Evolutionary conservation across 2,888 invertebrate species (phyloP).

Genomic region (Argyresthia goedartella): DNA sequence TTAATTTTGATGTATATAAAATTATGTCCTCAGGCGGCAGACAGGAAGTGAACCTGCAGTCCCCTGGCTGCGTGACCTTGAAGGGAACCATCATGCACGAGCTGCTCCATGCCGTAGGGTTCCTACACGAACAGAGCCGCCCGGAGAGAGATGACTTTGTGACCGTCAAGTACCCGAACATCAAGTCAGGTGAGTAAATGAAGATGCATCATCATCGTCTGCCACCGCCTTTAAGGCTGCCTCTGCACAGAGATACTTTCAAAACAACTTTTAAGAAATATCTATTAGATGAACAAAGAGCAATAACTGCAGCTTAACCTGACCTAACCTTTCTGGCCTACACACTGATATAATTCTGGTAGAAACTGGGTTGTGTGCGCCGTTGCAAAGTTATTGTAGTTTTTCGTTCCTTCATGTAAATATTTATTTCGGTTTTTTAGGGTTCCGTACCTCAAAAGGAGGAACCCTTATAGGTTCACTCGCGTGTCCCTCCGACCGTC

Average conservation of each 20-base stretch:
- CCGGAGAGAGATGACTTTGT: slow-evolving; percentile 80
- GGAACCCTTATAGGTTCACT: too few species aligned
- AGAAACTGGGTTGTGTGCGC: too few species aligned
- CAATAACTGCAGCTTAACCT: not conserved
- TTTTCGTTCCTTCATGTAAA: too few species aligned
- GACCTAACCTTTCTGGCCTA: not conserved
- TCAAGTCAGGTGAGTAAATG: slow-evolving; percentile 64
- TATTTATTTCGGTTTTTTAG: too few species aligned
- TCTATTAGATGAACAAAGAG: not conserved
- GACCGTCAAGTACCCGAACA: slow-evolving; percentile 76
- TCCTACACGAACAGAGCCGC: slow-evolving; percentile 86
- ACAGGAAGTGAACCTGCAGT: slow-evolving; percentile 82
- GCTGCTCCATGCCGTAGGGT: slow-evolving; percentile 83
- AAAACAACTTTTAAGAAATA: too few species aligned
- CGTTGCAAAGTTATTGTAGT: too few species aligned
- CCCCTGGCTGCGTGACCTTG: slow-evolving; percentile 78
- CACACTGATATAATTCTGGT: too few species aligned
- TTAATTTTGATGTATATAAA: too few species aligned
- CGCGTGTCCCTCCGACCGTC: too few species aligned
- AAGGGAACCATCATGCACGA: slow-evolving; percentile 85
- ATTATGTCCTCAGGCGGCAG: slow-evolving; percentile 39
- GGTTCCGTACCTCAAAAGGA: too few species aligned
- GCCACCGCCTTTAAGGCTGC: not conserved
- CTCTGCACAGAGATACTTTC: too few species aligned
- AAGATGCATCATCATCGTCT: not conserved